Evolutionary conservation across 2,113 vertebrate species (phyloP).

Genomic region (Ivindomyrus marchei): DNA sequence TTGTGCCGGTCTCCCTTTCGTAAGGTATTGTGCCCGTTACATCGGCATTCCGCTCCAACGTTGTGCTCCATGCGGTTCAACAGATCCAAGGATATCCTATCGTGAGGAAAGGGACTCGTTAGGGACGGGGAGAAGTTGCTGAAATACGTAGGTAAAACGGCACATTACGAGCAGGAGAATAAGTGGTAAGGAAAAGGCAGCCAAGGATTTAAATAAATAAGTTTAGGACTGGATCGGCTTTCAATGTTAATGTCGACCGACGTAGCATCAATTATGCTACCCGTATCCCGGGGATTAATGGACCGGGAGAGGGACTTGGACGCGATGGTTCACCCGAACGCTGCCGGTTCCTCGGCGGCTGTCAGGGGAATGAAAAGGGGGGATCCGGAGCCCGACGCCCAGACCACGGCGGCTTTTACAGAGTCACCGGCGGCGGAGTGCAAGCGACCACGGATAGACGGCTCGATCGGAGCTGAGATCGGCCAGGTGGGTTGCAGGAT

Average conservation of each 20-base stretch:
- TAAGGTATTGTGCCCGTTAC: not conserved
- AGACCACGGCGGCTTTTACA: conserved; percentile 46
- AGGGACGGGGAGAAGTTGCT: not conserved
- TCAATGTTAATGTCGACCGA: conserved; percentile 78
- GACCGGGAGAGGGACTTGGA: conserved; percentile 71
- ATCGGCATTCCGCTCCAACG: not conserved
- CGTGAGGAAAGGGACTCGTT: not conserved
- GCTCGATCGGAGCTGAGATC: conserved; percentile 50
- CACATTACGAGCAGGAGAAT: not conserved
- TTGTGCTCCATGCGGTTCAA: not conserved
- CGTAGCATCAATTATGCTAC: conserved; percentile 70
- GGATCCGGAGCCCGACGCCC: conserved; percentile 64
- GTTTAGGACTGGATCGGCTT: conserved; percentile 32
- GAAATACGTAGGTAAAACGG: not conserved
- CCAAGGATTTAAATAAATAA: conserved; percentile 22
- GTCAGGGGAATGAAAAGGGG: conserved; percentile 63
- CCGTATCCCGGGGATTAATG: conserved; percentile 65
- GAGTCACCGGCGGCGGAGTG: conserved; percentile 58
- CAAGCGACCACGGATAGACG: conserved; percentile 65
- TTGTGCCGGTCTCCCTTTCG: not conserved
- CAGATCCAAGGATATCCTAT: not conserved
- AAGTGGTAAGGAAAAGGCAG: conserved; percentile 22
- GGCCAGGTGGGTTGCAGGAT: conserved; percentile 51
- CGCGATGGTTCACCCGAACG: conserved; percentile 53
- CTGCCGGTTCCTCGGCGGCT: conserved; percentile 37